phyloP scores from a whole-genome alignment of 2,797 vertebrate species.

The Hydrolagus colliei region DNA sequence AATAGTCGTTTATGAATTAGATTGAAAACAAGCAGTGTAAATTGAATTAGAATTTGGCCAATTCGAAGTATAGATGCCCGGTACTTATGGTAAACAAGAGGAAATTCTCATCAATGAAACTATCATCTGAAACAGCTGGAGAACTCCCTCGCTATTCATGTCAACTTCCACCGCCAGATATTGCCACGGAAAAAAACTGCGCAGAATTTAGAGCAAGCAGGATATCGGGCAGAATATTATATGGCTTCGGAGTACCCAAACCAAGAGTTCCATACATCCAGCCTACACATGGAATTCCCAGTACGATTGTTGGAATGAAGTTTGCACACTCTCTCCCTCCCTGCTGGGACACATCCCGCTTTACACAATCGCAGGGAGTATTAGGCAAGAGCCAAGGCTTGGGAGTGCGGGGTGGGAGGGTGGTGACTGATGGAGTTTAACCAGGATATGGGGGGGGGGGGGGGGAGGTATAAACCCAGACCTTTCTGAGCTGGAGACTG shows the following conservation, averaged over 20 bases:
- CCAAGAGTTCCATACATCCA: neutral
- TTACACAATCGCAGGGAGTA: neutral
- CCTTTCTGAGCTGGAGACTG: too few relatives aligned
- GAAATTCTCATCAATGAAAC: too few relatives aligned
- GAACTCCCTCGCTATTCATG: too few relatives aligned
- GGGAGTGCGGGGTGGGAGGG: neutral
- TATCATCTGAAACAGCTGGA: too few relatives aligned
- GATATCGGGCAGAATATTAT: neutral
- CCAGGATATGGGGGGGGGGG: neutral
- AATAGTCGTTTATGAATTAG: too few relatives aligned
- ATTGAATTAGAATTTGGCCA: too few relatives aligned
- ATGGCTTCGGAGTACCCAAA: neutral
- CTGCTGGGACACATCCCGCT: neutral
- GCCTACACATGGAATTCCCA: neutral
- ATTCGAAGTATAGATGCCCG: too few relatives aligned
- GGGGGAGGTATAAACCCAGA: neutral
- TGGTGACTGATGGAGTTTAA: accelerated
- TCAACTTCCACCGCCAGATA: neutral
- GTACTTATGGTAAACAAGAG: too few relatives aligned
- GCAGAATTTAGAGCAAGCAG: neutral
- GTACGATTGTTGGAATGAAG: neutral
- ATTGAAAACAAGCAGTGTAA: too few relatives aligned
- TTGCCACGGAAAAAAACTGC: neutral
- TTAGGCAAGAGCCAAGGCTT: neutral
- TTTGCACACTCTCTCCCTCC: neutral